phyloP scores from a whole-genome alignment of 1,140 invertebrate species.

The Panulirus ornatus region DNA sequence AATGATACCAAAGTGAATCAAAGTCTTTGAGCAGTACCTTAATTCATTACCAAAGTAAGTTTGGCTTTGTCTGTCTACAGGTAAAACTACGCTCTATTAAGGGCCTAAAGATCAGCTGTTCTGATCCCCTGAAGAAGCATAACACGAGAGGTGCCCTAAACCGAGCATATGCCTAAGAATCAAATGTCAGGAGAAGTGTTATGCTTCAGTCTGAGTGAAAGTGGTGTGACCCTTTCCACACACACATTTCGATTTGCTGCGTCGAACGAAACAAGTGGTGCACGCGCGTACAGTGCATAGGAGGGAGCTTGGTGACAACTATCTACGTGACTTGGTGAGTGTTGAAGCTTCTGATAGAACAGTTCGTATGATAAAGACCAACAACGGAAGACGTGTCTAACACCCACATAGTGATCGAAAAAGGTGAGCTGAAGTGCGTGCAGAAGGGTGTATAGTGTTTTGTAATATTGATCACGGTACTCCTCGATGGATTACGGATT shows the following conservation, averaged over 20 bases:
- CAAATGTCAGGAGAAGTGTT: not conserved
- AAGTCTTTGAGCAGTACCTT: too few species aligned
- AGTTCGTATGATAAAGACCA: not conserved
- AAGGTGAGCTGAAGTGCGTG: too few species aligned
- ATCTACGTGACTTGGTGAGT: constrained; percentile 8
- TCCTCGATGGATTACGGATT: not conserved
- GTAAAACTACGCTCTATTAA: not conserved
- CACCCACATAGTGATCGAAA: not conserved
- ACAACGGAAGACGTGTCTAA: not conserved
- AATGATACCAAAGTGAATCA: too few species aligned
- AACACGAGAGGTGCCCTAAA: not conserved
- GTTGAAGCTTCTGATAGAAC: not conserved
- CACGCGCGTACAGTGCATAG: not conserved
- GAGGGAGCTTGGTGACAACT: not conserved
- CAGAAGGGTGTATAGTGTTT: not conserved
- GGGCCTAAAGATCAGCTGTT: not conserved
- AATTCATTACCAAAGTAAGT: too few species aligned
- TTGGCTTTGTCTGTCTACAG: not conserved
- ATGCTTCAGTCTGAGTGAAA: not conserved
- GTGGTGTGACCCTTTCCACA: constrained; percentile 7
- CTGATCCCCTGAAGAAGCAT: not conserved
- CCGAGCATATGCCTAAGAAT: not conserved
- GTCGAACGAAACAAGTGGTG: constrained; percentile 8
- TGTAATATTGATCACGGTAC: not conserved
- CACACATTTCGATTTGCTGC: constrained; percentile 14